phyloP scores from a whole-genome alignment of 2,888 invertebrate species.

The Liopterus haemorrhoidalis region DNA sequence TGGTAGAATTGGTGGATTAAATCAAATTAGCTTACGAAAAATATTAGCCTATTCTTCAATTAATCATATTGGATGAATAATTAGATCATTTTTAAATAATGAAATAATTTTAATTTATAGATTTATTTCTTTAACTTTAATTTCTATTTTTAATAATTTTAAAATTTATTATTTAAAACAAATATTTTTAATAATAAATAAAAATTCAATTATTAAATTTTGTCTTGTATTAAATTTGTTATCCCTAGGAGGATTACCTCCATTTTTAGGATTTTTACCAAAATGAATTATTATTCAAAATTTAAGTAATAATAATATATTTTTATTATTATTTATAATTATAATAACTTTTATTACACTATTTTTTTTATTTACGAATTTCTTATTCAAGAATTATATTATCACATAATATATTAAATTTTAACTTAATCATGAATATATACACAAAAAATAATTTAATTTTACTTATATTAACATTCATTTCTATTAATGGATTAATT shows the following conservation, averaged over 20 bases:
- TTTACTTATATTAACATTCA: slow-evolving; percentile 35
- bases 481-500: slow-evolving; percentile 38
- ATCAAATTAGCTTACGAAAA: slow-evolving; percentile 47
- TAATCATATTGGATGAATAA: slow-evolving; percentile 55
- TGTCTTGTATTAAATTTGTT: slow-evolving; percentile 51
- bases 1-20: slow-evolving; percentile 50
- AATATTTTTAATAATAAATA: slow-evolving; percentile 47
- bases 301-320: slow-evolving; percentile 47
- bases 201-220: slow-evolving; percentile 46
- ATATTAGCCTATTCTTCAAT: slow-evolving; percentile 58
- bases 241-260: slow-evolving; percentile 55
- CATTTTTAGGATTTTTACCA: slow-evolving; percentile 57
- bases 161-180: slow-evolving; percentile 52
- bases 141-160: slow-evolving; percentile 47
- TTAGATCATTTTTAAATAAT: slow-evolving; percentile 46
- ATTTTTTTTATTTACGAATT: slow-evolving; percentile 54
- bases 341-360: slow-evolving; percentile 51
- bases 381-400: slow-evolving; percentile 48
- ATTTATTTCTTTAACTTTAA: slow-evolving; percentile 47
- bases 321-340: slow-evolving; percentile 48
- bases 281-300: slow-evolving; percentile 56
- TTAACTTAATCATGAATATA: slow-evolving; percentile 41
- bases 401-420: slow-evolving; percentile 49
- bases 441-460: slow-evolving; percentile 41
- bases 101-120: slow-evolving; percentile 49